Base-by-base conservation (phyloP, 2,113 vertebrate species). In the Eurystomus gularis region DNA sequence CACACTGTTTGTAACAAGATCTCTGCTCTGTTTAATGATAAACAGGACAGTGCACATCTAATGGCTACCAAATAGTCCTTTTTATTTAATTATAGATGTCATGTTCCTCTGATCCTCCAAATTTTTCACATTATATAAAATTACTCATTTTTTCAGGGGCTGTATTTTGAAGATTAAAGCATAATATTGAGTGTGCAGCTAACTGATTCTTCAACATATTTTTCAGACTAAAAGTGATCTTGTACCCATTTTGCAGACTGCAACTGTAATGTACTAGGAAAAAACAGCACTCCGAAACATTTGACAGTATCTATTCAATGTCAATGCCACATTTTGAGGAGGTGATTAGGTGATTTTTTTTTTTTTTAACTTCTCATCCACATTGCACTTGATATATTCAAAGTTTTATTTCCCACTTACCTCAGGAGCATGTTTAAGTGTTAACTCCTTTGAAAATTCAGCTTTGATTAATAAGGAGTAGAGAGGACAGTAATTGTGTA, bases 21-120 rank as follows among this genome's bases (percentile, higher is more conserved):
- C 55, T 96, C 82, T 88, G 68, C 55, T 83, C 92, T 83, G 44
- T 79, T 94, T 95, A 84, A 93, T 89, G 76, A 55, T 77, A 94
- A 92, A 71, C 80, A 91, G 88, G 82, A 52, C 35, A 17, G 51
- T 42, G 65, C 16, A 18, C 48, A 42, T 80, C 49, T 80, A 92
- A 92, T 81, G 44, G 52, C 40, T 84, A 57, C 86, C 96, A 90
- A 92, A 82, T 92, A 49, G n/a, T 83, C 83, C 51, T 42, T 82
- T 92, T 79, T 82, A 92, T 93, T 79, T 71, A 40, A 92, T 96
- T 95, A 82, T 11, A 65, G 42, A 91, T 80, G 72, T 78, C 77
- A 72, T 84, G 71, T 88, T 94, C 42, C 39, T 81, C 82, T 84
- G 69, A 69, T 81, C 69, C 39, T 94, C 25, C 19, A 81, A 92